Evolutionary conservation across 1,140 invertebrate genomes (phyloP).

Genomic region (Lepeophtheirus salmonis): DNA sequence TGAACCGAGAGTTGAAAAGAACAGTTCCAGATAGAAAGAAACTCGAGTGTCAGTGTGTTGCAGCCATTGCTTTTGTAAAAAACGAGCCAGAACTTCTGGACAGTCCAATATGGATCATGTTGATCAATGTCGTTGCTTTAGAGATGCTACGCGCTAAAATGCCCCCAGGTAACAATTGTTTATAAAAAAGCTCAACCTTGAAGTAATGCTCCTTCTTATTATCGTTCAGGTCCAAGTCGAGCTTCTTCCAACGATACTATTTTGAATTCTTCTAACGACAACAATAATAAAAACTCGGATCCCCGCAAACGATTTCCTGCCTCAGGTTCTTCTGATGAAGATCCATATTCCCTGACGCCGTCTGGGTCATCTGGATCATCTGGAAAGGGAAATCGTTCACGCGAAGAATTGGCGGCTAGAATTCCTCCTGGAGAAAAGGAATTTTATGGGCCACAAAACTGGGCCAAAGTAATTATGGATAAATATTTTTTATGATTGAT

Average conservation of each 20-base stretch:
- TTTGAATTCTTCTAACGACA: neutral
- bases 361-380: conserved; percentile 16
- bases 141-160: conserved; percentile 73
- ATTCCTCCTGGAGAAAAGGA: conserved; percentile 14
- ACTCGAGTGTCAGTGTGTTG: conserved; percentile 66
- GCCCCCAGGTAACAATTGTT: conserved; percentile 21
- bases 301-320: conserved; percentile 10
- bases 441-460: conserved; percentile 16
- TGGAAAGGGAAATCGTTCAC: conserved; percentile 1
- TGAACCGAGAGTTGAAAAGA: conserved; percentile 60
- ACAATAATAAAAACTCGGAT: conserved; percentile 2
- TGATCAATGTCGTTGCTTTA: conserved; percentile 87
- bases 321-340: conserved; percentile 17
- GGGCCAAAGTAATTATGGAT: conserved; percentile 4
- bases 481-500: neutral
- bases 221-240: neutral
- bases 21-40: conserved; percentile 73
- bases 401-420: neutral
- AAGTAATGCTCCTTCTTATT: neutral
- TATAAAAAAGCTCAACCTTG: neutral
- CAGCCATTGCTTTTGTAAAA: conserved; percentile 71
- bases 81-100: conserved; percentile 63
- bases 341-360: conserved; percentile 16
- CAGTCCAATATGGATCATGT: conserved; percentile 83
- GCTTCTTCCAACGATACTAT: neutral